Evolutionary conservation across 1,140 invertebrate genomes (phyloP), one percentile per base, ranked within the genome.

Genomic region (Temnothorax nylanderi): DNA sequence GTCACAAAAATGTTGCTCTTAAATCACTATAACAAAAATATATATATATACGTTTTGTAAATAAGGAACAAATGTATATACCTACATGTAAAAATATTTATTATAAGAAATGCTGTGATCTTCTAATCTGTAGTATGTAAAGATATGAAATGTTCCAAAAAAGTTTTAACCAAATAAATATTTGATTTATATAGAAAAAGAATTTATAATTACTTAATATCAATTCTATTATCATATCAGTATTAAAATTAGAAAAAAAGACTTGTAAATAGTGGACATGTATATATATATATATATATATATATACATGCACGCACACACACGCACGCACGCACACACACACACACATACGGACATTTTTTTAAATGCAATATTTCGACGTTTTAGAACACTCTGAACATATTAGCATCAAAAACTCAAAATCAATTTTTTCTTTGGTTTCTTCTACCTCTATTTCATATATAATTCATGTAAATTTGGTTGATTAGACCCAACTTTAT

Each of bases 101-200:
- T 75, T 56, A 16, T 56, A 56, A 72, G 5, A 75, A n/a, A 21
- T 56, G 18, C 71, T 74, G 71, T 51, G 71, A 74, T 75, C n/a
- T 75, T 56, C 4, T 51, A 56, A 76, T 76, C 37, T 76, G 51
- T 76, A 76, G 0, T 37, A 76, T 44, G n/a, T 76, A 60, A 32
- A 16, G 2, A 56, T 75, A 56, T 41, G 62, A 44, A 64, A 64
- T 80, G 44, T 80, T 65, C 11, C n/a, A 13, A 49, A 65, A 4
- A 80, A 47, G 6, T 64, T 47, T 47, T 64, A 64, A 78, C 11
- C 47, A 78, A 32, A 78, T 49, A n/a, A 7, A 77, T 77, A 41
- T 41, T 62, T 58, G 10, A 44, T 26, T 41, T 7, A 18, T 26
- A 26, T 26, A 26, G 16, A 51, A 6, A 21, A 37, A n/a, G 21